Evolutionary conservation across 1,140 invertebrate genomes (phyloP), one percentile per base, ranked within the genome.

Genomic region (Drepana arcuata): DNA sequence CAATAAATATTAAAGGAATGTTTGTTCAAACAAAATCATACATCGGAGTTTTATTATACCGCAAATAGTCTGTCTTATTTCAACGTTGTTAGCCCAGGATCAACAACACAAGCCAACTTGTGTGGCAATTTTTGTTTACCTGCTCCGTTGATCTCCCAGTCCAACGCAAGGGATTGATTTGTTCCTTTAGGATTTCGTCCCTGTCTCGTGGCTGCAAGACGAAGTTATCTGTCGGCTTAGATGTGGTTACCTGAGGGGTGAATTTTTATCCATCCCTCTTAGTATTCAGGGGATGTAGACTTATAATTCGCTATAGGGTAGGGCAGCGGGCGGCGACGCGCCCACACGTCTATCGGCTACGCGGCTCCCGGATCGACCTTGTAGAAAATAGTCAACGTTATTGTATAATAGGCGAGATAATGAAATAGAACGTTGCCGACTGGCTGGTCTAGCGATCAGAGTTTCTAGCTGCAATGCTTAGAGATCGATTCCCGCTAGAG

Each of bases 201-300:
- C 38, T 48, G 50, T 48, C 53, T 48, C 43, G 39, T 41, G 44
- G 39, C 59, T 48, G 48, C 39, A 43, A 44, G 41, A 52, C 50
- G 38, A 57, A 58, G 34, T 61, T 65, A 65, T 65, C 57, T 61
- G 58, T 59, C 64, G 54, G 55, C 66, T 66, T 66, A 66, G 53
- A 43, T 39, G 39, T 40, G 52, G 56, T 58, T 67, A 70, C 62
- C 70, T 70, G 60, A 66, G 58, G 55, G 57, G 49, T 58, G 61
- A 59, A 67, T 65, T 66, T 67, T 73, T 62, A 68, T 60, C 48
- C 54, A 24, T 30, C 41, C 53, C 40, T 48, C 49, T 74, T 67
- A 69, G 65, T 74, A 74, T 74, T 71, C 70, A 63, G 44, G 41
- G 34, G 46, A 32, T 51, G 65, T 55, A 49, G 52, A 47, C 51